Base-by-base conservation (phyloP, 2,797 vertebrate species). In the Sebastes hubbsi region DNA sequence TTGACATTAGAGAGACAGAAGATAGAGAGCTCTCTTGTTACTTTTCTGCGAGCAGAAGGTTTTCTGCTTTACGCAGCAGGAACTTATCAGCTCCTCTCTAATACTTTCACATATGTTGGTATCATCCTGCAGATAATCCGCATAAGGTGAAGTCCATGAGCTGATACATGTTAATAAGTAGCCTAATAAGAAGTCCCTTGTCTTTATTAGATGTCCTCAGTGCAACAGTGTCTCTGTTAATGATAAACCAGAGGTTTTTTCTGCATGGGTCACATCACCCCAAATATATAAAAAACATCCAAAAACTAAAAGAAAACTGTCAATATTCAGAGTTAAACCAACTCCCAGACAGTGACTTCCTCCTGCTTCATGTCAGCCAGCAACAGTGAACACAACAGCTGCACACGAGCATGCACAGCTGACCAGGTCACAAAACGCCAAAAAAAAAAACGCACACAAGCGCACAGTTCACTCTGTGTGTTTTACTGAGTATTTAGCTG, bases 111-210 rank as follows among this genome's bases (percentile, higher is more conserved):
- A 77, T 71, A 60, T 18, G 74, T 72, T 70, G 2, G 77, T 78
- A 61, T 86, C 91, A 78, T 89, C 87, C 83, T 22, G 4, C 52
- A 63, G 85, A 80, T 67, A 85, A 74, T 75, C 75, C 61, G 38
- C 75, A 24, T 79, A 73, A 92, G 90, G 30, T 92, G 86, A 93
- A 91, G 88, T 93, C 86, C 88, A 88, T 25, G 63, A 64, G n/a
- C 83, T 81, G 78, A 84, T 73, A 22, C 68, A 12, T 29, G 93
- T 95, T 94, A 94, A 95, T 94, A 81, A 94, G 89, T 92, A 95
- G 91, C 92, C 86, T 92, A 86, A 89, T 86, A 90, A 86, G 81
- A 63, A 87, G 75, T 30, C 66, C 55, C 16, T 20, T 20, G 55
- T 25, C 24, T 61, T 22, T 88, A 89, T 88, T 87, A 88, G 73